Base-by-base conservation (phyloP, 1,140 invertebrate species). In the Drosophila murphyi region DNA sequence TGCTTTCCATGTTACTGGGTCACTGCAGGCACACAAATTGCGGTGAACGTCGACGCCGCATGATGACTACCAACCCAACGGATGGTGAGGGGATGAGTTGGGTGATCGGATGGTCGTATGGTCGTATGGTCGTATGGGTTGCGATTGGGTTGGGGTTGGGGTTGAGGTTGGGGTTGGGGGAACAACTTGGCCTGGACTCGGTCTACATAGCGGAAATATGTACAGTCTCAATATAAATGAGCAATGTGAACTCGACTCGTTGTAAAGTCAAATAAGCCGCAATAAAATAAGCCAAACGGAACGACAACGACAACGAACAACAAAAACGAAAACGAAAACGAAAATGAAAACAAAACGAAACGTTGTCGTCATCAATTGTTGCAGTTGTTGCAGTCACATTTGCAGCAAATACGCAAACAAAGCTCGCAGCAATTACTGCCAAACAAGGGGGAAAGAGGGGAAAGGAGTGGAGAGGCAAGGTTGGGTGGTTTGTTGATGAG, bases 11-110 rank as follows among this genome's bases (percentile, higher is more conserved):
- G 87, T 90, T 90, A 90, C 82, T 90, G 88, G 87, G 87, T 90
- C 87, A 90, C 82, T 90, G 88, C 87, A 90, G 87, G 81, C 88
- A 85, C 85, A 90, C 87, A 90, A 90, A 91, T 90, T 90, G 87
- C 72, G 75, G 79, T 78, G 57, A 76, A 71, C 61, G 47, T 48
- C 73, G 75, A 63, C 54, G 54, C 70, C 63, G 63, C 70, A 52
- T 59, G 63, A 60, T 72, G 63, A 64, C 50, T 64, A 50, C 55
- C 41, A 54, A 20, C 28, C 10, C 39, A 41, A n/a, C 39, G n/a
- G 29, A 20, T 39, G 43, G 4, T 6, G 7, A 31, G 0, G 39
- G 6, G 5, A 3, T 35, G 3, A 0, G 29, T 20, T 20, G 20
- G 20, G 20, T 20, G n/a, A 34, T 37, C 2, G 5, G 0, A 2